Conservation (phyloP, 2,888 invertebrate species). For the Thysanoteuthis rhombus region DNA sequence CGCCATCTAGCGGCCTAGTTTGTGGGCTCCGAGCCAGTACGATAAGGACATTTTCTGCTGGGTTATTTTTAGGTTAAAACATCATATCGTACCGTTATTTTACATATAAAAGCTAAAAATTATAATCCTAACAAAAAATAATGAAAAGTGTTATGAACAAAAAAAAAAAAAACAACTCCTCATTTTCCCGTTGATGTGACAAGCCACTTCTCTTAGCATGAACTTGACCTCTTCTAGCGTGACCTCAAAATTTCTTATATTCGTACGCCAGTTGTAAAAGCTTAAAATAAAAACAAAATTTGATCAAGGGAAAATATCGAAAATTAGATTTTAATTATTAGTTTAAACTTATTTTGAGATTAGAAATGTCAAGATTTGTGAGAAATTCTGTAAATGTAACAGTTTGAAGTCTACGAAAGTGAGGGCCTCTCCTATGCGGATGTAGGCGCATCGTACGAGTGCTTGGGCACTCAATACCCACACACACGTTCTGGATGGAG, state of each 20-base stretch:
- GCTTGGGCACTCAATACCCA: not conserved
- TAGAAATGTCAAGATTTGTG: not conserved
- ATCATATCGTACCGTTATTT: not conserved
- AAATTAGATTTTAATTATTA: not conserved
- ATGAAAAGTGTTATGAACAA: not conserved
- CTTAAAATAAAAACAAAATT: not conserved
- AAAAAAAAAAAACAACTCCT: not conserved
- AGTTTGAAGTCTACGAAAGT: constrained; percentile 14
- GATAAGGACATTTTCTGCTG: not conserved
- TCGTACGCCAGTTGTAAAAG: not conserved
- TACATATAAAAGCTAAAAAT: not conserved
- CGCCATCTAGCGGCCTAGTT: not conserved
- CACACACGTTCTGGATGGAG: constrained; percentile 21
- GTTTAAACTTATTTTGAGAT: not conserved
- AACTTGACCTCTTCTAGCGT: not conserved
- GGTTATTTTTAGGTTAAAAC: not conserved
- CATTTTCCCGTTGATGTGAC: not conserved
- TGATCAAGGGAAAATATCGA: not conserved
- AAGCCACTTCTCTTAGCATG: not conserved
- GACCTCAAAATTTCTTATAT: not conserved
- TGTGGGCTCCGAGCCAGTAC: not conserved
- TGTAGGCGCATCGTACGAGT: not conserved
- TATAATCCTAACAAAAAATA: not conserved
- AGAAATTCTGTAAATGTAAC: not conserved
- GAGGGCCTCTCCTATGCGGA: constrained; percentile 1